Percentiles rank a stretch among this genome's conserved stretches.
Conservation (phyloP, 2,113 vertebrate genomes). For the Hipposideros armiger region DNA sequence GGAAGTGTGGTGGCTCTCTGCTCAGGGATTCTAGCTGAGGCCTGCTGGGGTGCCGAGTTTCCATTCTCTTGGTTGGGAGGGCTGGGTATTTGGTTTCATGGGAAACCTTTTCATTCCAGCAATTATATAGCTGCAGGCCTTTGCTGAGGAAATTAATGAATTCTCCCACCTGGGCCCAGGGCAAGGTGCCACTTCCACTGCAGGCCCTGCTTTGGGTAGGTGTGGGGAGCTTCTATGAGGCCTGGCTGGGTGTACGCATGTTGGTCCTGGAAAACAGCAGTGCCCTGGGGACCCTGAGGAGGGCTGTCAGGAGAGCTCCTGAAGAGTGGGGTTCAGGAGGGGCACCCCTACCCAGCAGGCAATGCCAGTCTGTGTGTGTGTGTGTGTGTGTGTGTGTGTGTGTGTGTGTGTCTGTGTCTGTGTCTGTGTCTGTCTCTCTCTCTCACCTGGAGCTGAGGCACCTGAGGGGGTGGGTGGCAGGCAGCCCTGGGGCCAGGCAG, state of each 20-base stretch:
- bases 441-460: background rate
- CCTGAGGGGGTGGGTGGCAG: background rate
- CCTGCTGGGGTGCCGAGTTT: background rate
- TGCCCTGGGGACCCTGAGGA: background rate
- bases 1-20: background rate
- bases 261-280: background rate
- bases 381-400: no score
- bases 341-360: background rate
- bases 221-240: background rate
- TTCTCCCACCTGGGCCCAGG: slow-evolving; percentile 59
- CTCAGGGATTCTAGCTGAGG: background rate
- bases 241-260: background rate
- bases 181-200: background rate
- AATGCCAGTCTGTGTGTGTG: background rate
- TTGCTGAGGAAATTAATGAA: slow-evolving; percentile 68
- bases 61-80: background rate
- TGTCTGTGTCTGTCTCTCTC: no score
- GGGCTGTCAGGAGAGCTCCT: background rate
- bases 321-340: background rate
- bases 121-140: slow-evolving; percentile 64
- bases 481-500: background rate
- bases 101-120: slow-evolving; percentile 75
- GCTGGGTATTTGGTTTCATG: slow-evolving; percentile 60
- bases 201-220: background rate
- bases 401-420: no score